Evolutionary conservation across 2,888 invertebrate species (phyloP).

Genomic region (Apamea anceps): DNA sequence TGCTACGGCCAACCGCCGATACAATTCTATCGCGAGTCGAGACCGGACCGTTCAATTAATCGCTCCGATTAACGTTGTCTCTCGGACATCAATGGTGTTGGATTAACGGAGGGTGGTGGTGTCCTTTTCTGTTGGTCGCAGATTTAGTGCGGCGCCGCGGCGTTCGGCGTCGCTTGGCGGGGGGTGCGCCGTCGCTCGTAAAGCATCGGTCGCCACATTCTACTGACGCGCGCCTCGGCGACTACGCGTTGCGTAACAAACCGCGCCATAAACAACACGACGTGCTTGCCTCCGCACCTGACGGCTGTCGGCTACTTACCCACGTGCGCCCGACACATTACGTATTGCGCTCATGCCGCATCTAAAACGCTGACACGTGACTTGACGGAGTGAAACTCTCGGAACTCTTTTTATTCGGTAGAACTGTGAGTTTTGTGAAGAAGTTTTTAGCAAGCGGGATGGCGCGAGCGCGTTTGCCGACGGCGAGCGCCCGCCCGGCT

Average conservation of each 20-base stretch:
- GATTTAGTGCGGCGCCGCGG: slow-evolving; percentile 90
- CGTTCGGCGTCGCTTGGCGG: slow-evolving; percentile 86
- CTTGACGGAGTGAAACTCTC: slow-evolving; percentile 86
- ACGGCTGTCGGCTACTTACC: slow-evolving; percentile 77
- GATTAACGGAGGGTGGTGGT: slow-evolving; percentile 88
- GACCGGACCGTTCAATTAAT: slow-evolving; percentile 87
- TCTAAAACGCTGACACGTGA: slow-evolving; percentile 89
- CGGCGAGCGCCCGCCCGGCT: slow-evolving; percentile 87
- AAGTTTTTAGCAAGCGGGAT: slow-evolving; percentile 85
- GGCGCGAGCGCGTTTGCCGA: slow-evolving; percentile 86
- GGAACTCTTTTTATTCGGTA: slow-evolving; percentile 79
- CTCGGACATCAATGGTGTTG: slow-evolving; percentile 87
- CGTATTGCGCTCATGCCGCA: slow-evolving; percentile 88
- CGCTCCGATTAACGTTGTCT: slow-evolving; percentile 87
- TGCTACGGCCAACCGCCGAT: slow-evolving; percentile 85
- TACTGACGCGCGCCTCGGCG: slow-evolving; percentile 90
- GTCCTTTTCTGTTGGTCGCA: slow-evolving; percentile 89
- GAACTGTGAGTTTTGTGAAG: slow-evolving; percentile 88
- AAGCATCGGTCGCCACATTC: slow-evolving; percentile 90
- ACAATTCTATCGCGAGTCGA: slow-evolving; percentile 86
- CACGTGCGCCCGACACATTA: slow-evolving; percentile 87
- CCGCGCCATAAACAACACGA: slow-evolving; percentile 89
- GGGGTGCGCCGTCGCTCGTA: slow-evolving; percentile 89
- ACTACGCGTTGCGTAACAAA: slow-evolving; percentile 89
- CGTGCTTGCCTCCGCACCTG: slow-evolving; percentile 85